Evolutionary conservation across 2,113 vertebrate genomes (phyloP).

Genomic region (Macquaria ambigua): DNA sequence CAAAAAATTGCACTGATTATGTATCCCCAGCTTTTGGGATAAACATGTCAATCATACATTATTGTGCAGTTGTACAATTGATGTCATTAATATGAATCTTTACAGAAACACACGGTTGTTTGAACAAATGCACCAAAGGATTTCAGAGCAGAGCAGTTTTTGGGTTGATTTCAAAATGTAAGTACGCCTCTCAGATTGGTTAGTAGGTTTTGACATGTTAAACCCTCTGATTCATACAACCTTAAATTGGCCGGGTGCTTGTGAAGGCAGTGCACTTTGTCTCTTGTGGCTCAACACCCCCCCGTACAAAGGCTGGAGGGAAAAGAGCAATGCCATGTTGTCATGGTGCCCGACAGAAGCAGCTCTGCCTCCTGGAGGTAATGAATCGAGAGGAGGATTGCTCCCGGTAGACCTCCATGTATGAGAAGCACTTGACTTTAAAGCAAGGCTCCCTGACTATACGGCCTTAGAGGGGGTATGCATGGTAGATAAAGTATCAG

Average conservation of each 20-base stretch:
- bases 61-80: slow-evolving; percentile 6
- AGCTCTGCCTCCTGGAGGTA: slow-evolving; percentile 74
- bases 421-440: slow-evolving; percentile 77
- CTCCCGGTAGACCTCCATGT: slow-evolving; percentile 69
- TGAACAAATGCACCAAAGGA: not conserved
- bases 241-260: slow-evolving; percentile 59
- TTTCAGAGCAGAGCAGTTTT: slow-evolving; percentile 23
- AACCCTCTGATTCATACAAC: slow-evolving; percentile 53
- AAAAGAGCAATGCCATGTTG: slow-evolving; percentile 77
- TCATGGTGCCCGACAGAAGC: slow-evolving; percentile 77
- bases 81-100: slow-evolving; percentile 26
- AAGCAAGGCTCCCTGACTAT: slow-evolving; percentile 66
- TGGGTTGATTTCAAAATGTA: slow-evolving; percentile 33
- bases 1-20: not conserved
- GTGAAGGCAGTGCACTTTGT: slow-evolving; percentile 64
- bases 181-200: slow-evolving; percentile 14
- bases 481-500: slow-evolving; percentile 35
- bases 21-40: slow-evolving; percentile 13
- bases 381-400: slow-evolving; percentile 78
- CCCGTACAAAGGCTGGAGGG: slow-evolving; percentile 46
- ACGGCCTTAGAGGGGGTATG: slow-evolving; percentile 28
- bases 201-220: slow-evolving; percentile 43
- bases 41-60: slow-evolving; percentile 40
- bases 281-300: slow-evolving; percentile 58
- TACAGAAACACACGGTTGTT: slow-evolving; percentile 9